Conservation (phyloP, 2,888 invertebrate genomes). For the Himalopsyche tibetana region DNA sequence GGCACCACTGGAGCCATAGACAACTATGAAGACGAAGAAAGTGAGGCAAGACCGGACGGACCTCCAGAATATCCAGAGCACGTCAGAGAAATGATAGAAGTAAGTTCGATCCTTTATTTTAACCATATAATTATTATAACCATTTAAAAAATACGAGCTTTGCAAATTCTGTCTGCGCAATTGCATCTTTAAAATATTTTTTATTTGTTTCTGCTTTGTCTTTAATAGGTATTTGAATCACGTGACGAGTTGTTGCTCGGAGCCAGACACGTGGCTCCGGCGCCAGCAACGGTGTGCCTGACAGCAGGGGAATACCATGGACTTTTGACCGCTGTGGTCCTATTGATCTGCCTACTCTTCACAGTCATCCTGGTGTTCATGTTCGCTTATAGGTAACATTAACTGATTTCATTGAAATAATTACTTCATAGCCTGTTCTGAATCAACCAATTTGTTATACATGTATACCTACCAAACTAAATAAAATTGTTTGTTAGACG, state of each 20-base stretch:
- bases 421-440: not conserved
- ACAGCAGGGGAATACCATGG: conserved; percentile 90
- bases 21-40: conserved; percentile 75
- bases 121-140: not conserved
- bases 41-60: conserved; percentile 74
- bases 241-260: conserved; percentile 83
- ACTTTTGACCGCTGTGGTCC: conserved; percentile 86
- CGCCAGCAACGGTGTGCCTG: conserved; percentile 85
- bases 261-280: conserved; percentile 81
- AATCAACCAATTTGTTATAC: not conserved
- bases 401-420: not conserved
- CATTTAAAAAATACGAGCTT: too few species aligned
- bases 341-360: conserved; percentile 84
- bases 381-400: conserved; percentile 83
- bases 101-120: conserved; percentile 68
- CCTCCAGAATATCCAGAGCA: conserved; percentile 80
- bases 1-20: conserved; percentile 69
- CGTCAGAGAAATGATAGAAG: conserved; percentile 93
- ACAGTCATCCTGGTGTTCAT: conserved; percentile 85
- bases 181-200: too few species aligned
- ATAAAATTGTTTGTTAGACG: conserved; percentile 75
- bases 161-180: too few species aligned
- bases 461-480: not conserved
- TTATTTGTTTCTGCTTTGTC: conserved; percentile 58
- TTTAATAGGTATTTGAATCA: conserved; percentile 86